Percentiles rank a stretch among this genome's conserved stretches.
These are phyloP conservation scores for Stichopus chloronotus DNA, from an alignment of 35 echinoderm and acorn worm species.

Conservation along the genomic window DNA sequence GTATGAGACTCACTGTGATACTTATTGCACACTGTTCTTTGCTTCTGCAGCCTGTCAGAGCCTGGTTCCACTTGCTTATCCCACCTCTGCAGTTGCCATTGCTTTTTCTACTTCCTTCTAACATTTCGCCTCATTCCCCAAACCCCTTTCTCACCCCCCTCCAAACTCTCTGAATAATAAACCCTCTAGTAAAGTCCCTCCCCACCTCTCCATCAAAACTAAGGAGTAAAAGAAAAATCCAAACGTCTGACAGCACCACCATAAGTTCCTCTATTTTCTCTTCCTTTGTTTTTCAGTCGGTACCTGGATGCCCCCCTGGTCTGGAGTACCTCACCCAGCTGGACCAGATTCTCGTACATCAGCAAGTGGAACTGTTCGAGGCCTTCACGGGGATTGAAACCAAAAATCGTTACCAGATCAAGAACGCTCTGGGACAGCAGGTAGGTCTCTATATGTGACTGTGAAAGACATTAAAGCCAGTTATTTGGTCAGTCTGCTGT, in stretches of 20 bases:
- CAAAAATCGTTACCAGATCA: slow-evolving; percentile 75
- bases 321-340: slow-evolving; percentile 68
- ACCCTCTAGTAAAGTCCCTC: neutral
- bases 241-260: too few species aligned
- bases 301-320: slow-evolving; percentile 66
- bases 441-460: too few species aligned
- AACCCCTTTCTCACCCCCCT: neutral
- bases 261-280: too few species aligned
- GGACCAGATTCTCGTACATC: slow-evolving; percentile 69
- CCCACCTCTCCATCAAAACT: neutral
- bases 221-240: too few species aligned
- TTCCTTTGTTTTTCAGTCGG: neutral
- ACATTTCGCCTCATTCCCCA: too few species aligned
- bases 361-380: slow-evolving; percentile 66
- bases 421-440: slow-evolving; percentile 83
- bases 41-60: too few species aligned
- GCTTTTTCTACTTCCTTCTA: neutral
- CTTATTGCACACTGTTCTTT: too few species aligned
- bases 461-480: too few species aligned
- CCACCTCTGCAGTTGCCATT: neutral
- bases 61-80: neutral
- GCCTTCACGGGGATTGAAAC: slow-evolving; percentile 73
- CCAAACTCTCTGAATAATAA: neutral
- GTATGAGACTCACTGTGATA: too few species aligned
- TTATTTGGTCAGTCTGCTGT: too few species aligned